Base-by-base conservation (phyloP, 2,888 invertebrate genomes). In the Metellina segmentata region DNA sequence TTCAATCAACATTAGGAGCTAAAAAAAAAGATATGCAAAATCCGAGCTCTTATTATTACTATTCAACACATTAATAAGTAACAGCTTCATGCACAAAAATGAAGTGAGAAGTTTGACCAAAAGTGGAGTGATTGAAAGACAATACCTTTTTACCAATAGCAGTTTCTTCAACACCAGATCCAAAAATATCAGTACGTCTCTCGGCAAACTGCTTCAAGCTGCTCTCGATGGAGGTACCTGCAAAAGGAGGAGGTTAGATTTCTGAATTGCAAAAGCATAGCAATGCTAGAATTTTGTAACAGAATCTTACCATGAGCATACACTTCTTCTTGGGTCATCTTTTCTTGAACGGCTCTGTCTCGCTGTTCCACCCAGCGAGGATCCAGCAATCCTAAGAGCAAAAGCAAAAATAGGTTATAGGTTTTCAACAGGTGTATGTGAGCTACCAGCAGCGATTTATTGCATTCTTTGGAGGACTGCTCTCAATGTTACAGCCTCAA, bases 101-200 rank as follows among this genome's bases (percentile, higher is more conserved):
- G 34, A 34, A 34, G 1, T 34, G 34, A 34, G 34, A 34, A 34
- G 34, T 34, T 34, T 34, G 34, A 4, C 1, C 34, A 34, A 34
- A 34, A 34, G 34, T 4, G 4, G 34, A 34, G 34, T 34, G 34
- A 34, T 34, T 34, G 34, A 34, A 34, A 34, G 34, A 34, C 34
- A 34, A 34, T 83, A 87, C 89, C 96, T 99, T 99, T 96, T 99
- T 99, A 96, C 99, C 99, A 95, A 99, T 99, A 49, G 98, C 98
- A 0, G 99, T 99, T 96, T 99, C 99, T 95, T 99, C 99, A 95
- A 98, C 98, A 90, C 99, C 99, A 93, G 98, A 98, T 95, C 99
- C 99, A 96, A 99, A 99, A 95, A 99, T 99, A 96, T 99, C 99
- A 0, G 99, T 99, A 97, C 99, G 98, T 94, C 99, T 96, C 95